Evolutionary conservation across 2,113 vertebrate species (phyloP).

Genomic region (Rynchops niger): DNA sequence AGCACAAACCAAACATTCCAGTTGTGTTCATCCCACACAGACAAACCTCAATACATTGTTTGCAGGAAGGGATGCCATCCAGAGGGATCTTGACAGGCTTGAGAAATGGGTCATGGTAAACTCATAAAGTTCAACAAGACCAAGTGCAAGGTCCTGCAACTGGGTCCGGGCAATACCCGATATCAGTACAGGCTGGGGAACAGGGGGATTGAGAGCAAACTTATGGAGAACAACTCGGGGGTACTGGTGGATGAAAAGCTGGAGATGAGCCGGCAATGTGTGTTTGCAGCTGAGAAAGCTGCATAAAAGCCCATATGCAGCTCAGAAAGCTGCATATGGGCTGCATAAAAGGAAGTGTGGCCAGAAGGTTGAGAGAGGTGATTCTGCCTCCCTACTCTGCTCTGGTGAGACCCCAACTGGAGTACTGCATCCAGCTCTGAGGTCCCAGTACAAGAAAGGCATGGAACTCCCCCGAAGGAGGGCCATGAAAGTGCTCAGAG

Average conservation of each 20-base stretch:
- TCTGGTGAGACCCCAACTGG: neutral
- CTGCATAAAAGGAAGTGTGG: rapidly evolving
- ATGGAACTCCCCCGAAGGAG: neutral
- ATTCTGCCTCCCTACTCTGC: rapidly evolving
- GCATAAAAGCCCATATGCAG: no score
- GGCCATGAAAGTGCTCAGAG: rapidly evolving
- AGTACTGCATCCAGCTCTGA: neutral
- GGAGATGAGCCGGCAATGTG: neutral
- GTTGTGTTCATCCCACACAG: neutral
- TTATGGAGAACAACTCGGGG: neutral
- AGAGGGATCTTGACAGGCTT: neutral
- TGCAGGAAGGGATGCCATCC: neutral
- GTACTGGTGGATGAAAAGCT: neutral
- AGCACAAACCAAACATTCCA: neutral
- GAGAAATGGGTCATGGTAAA: neutral
- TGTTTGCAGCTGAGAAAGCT: neutral
- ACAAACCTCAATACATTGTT: neutral
- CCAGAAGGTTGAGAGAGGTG: neutral
- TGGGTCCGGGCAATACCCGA: neutral
- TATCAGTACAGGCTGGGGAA: neutral
- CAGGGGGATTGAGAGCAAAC: neutral
- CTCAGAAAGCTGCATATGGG: no score
- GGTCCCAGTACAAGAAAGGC: no score
- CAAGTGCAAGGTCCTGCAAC: neutral
- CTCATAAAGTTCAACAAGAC: neutral